A percentile compares a stretch with the other conserved stretches of the same genome.
Conservation (phyloP, 2,888 invertebrate species). For the Morpho helenor region DNA sequence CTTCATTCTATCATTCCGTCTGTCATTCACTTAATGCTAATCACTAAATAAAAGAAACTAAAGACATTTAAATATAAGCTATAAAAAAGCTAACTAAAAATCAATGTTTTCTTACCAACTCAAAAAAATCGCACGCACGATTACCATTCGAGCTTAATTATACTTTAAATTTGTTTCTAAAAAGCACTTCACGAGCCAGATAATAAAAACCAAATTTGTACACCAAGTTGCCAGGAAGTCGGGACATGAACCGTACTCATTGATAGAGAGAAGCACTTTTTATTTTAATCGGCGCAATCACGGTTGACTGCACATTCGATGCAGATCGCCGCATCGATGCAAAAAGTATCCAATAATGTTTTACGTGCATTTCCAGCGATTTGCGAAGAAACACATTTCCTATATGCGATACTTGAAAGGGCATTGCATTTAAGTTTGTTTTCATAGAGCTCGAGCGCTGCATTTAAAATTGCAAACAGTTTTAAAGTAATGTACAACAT, state of each 20-base stretch:
- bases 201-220: not conserved
- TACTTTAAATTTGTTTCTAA: not conserved
- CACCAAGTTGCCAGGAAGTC: conserved; percentile 7
- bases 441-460: not conserved
- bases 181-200: not conserved
- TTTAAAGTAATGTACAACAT: too few species aligned
- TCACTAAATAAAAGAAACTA: too few species aligned
- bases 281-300: conserved; percentile 18
- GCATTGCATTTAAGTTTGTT: conserved; percentile 3
- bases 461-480: too few species aligned
- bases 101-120: not conserved
- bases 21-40: too few species aligned
- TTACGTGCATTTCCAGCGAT: conserved; percentile 10
- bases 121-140: not conserved
- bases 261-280: conserved; percentile 16
- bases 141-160: conserved; percentile 3
- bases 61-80: too few species aligned
- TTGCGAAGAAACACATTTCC: conserved; percentile 4
- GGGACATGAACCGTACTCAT: conserved; percentile 9
- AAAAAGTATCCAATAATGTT: conserved; percentile 14
- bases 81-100: too few species aligned
- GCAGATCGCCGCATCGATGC: conserved; percentile 12
- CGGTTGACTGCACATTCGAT: conserved; percentile 14
- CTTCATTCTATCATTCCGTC: too few species aligned
- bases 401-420: not conserved